Evolutionary conservation across 2,113 vertebrate species (phyloP), one percentile per base, ranked within the genome.

Genomic region (Hyaena hyaena): DNA sequence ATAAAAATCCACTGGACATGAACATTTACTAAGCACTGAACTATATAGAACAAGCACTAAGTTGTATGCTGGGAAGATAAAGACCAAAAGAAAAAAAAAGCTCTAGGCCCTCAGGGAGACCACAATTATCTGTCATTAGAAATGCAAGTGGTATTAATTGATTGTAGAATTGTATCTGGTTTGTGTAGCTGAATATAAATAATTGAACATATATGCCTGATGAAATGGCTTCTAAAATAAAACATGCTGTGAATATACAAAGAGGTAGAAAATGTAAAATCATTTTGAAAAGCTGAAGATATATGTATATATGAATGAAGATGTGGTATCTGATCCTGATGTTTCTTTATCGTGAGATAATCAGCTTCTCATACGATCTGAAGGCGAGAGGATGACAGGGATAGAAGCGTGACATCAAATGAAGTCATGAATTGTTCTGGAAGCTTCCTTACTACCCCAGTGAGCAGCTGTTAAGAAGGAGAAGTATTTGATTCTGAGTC

Each of bases 171-270:
- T 85, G 16, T n/a, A 43, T 94, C 90, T 90, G 19, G 1, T 48
- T 93, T 91, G 45, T 93, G 84, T 83, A 24, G 21, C 31, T 66
- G 50, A 94, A 69, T 21, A 88, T 71, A 87, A 96, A 84, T 79
- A 90, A 93, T 1, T 17, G 28, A 96, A 74, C 4, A 50, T 43
- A 77, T 50, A 76, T 84, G 68, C 31, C n/a, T 90, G 63, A 92
- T 81, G 17, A 92, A 92, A 73, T 21, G 69, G 8, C 24, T 92
- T 96, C 63, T 96, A 96, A 91, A 97, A 91, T 86, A 93, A 84
- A 83, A 69, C 82, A 76, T 39, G 8, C 11, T 71, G 12, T 89
- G 48, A 79, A 74, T 48, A 80, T 43, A 83, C 83, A 50, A 92
- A 85, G 48, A 19, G 50, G 35, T 16, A 71, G 33, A 77, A 92